Percentiles rank a stretch among this genome's conserved stretches.
These are phyloP conservation scores for Macrotrachela quadricornifera DNA, from an alignment of 1,140 invertebrate genomes.

Conservation along the genomic window DNA sequence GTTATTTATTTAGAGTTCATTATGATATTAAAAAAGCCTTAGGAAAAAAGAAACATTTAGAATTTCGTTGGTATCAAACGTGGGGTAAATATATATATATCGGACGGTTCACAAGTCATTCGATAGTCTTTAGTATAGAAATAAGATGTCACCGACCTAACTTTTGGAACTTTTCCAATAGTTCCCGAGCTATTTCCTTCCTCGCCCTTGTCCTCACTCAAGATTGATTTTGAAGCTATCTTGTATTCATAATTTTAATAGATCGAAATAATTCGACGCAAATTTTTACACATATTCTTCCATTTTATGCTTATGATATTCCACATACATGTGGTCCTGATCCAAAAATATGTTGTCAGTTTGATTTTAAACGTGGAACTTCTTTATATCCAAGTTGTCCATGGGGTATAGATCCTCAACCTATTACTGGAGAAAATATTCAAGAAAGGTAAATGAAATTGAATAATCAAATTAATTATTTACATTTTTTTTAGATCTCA, in stretches of 20 bases:
- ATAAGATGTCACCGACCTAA: too few relatives aligned
- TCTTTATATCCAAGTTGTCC: slow-evolving; percentile 57
- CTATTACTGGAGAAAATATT: slow-evolving; percentile 62
- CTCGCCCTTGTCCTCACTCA: too few relatives aligned
- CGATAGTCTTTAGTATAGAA: too few relatives aligned
- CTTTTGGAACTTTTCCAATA: too few relatives aligned
- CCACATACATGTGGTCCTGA: slow-evolving; percentile 95
- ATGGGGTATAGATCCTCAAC: slow-evolving; percentile 54
- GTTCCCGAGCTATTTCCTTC: too few relatives aligned
- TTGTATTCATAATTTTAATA: neutral
- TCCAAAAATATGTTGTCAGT: slow-evolving; percentile 86
- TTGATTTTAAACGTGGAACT: slow-evolving; percentile 77
- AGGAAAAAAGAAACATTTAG: slow-evolving; percentile 54
- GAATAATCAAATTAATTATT: too few relatives aligned
- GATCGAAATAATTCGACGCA: slow-evolving; percentile 20
- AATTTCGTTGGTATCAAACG: slow-evolving; percentile 76
- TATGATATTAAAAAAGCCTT: slow-evolving; percentile 81
- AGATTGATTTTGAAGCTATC: too few relatives aligned
- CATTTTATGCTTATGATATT: slow-evolving; percentile 92
- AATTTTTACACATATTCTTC: slow-evolving; percentile 58
- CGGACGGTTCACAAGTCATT: too few relatives aligned
- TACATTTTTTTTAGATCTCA: slow-evolving; percentile 39
- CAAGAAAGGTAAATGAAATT: slow-evolving; percentile 39
- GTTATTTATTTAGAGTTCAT: slow-evolving; percentile 40
- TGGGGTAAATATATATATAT: slow-evolving; percentile 49